Conservation (phyloP, 2,113 vertebrate genomes). For the Cyrtonyx montezumae region DNA sequence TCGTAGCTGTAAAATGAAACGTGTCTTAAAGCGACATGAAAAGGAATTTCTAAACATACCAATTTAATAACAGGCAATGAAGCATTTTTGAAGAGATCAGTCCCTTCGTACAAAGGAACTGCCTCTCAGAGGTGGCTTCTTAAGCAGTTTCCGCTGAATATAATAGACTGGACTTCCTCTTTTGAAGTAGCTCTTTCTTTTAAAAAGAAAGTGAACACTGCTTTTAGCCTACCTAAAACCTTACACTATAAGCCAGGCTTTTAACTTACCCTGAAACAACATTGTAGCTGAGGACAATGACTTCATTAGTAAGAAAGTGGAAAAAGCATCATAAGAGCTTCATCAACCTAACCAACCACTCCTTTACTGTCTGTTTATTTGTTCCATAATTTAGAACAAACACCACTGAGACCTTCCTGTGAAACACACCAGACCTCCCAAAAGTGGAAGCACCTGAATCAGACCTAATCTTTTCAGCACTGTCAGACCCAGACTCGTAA, state of each 20-base stretch:
- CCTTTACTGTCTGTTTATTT: neutral
- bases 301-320: neutral
- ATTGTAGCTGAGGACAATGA: neutral
- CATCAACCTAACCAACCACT: neutral
- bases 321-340: neutral
- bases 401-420: neutral
- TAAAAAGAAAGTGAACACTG: neutral
- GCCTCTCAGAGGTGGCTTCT: constrained; percentile 31
- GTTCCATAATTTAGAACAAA: neutral
- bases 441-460: neutral
- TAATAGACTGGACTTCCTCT: constrained; percentile 44
- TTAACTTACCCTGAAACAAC: neutral
- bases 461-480: neutral
- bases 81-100: neutral
- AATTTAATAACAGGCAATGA: neutral
- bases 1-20: neutral
- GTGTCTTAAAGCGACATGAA: neutral
- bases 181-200: constrained; percentile 9
- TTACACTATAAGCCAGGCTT: neutral
- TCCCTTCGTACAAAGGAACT: constrained; percentile 13
- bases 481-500: neutral
- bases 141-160: constrained; percentile 35
- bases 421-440: neutral
- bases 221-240: neutral
- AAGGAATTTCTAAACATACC: neutral